Conservation (phyloP, 2,113 vertebrate species). For the Asarcornis scutulata region DNA sequence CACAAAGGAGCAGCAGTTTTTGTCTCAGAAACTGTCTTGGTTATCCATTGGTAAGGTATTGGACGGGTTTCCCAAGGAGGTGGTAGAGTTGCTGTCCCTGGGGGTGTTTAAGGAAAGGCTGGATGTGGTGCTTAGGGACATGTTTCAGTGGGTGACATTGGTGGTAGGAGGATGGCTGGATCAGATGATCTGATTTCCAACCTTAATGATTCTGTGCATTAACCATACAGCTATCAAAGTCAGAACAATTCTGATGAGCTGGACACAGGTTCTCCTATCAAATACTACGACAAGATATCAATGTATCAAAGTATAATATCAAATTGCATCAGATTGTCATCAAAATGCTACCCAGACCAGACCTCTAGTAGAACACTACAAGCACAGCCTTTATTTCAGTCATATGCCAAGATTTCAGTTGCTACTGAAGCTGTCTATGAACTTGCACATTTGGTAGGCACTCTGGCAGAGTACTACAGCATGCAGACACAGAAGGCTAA, state of each 20-base stretch:
- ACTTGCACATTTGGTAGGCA: not conserved
- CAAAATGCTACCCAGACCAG: not conserved
- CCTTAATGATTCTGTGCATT: too few species aligned
- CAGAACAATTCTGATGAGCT: not conserved
- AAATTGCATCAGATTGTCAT: not conserved
- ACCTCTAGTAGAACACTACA: not conserved
- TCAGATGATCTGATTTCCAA: too few species aligned
- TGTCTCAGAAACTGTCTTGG: not conserved
- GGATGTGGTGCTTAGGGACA: too few species aligned
- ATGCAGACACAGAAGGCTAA: not conserved
- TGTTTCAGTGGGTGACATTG: too few species aligned
- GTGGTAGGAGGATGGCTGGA: too few species aligned
- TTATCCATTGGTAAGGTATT: not conserved
- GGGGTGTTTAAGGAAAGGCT: too few species aligned
- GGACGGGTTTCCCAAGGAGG: too few species aligned
- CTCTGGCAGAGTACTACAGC: not conserved
- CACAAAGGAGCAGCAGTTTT: not conserved
- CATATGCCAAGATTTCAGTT: not conserved
- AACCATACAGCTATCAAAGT: not conserved
- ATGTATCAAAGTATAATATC: not conserved
- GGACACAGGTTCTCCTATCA: not conserved
- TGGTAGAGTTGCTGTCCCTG: too few species aligned
- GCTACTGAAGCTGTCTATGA: not conserved
- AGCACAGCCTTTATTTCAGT: not conserved
- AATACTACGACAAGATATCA: not conserved